Evolutionary conservation across 1,140 invertebrate genomes (phyloP).

Genomic region (Pogonomyrmex barbatus): DNA sequence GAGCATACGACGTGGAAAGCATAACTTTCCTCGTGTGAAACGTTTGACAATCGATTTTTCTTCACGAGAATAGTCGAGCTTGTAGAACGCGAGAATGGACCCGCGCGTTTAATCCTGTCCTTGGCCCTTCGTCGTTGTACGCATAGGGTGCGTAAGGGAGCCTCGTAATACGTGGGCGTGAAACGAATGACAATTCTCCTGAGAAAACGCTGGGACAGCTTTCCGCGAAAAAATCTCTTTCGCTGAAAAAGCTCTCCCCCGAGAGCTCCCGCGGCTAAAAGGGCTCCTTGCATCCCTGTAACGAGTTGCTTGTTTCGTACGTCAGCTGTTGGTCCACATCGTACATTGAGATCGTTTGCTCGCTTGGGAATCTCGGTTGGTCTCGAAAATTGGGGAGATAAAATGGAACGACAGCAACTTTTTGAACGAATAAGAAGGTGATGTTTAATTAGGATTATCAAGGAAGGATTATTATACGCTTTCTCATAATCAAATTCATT

Average conservation of each 20-base stretch:
- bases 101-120: not conserved
- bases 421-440: not conserved
- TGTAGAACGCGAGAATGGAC: not conserved
- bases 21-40: not conserved
- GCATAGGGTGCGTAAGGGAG: not conserved
- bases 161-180: slow-evolving; percentile 48
- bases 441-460: not conserved
- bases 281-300: not conserved
- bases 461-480: not conserved
- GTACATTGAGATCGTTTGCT: slow-evolving; percentile 1
- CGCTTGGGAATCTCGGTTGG: not conserved
- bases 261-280: slow-evolving; percentile 26
- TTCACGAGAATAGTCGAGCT: not conserved
- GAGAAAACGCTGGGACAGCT: slow-evolving; percentile 63
- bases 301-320: not conserved
- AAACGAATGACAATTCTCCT: slow-evolving; percentile 71
- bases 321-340: not conserved
- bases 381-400: not conserved
- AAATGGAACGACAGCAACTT: not conserved
- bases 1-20: not conserved
- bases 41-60: slow-evolving; percentile 40
- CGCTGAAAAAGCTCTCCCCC: slow-evolving; percentile 5
- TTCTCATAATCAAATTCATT: not conserved
- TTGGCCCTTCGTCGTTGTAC: slow-evolving; percentile 9
- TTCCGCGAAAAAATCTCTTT: slow-evolving; percentile 57